Evolutionary conservation across 2,113 vertebrate species (phyloP).

Genomic region (Chelonoidis abingdonii): DNA sequence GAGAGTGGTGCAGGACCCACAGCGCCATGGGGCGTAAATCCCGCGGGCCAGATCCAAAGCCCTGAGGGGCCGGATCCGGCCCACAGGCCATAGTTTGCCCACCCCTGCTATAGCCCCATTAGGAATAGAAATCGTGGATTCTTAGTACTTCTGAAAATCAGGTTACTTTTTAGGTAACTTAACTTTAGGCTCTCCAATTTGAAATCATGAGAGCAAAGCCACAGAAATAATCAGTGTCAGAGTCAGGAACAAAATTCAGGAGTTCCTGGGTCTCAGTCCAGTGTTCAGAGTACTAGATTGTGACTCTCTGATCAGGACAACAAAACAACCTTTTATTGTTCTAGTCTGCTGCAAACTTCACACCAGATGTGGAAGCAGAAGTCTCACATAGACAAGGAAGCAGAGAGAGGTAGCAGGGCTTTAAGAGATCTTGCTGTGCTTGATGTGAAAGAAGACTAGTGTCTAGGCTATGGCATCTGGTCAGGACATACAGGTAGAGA

Average conservation of each 20-base stretch:
- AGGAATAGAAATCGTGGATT: not conserved
- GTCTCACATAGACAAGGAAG: not conserved
- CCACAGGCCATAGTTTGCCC: too few species aligned
- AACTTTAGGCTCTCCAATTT: not conserved
- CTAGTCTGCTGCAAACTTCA: not conserved
- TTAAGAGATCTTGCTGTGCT: not conserved
- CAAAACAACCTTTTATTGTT: not conserved
- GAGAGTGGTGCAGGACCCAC: too few species aligned
- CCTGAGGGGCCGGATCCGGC: too few species aligned
- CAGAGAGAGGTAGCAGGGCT: not conserved
- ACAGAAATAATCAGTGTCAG: not conserved
- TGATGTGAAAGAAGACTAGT: constrained; percentile 23
- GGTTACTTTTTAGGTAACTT: not conserved
- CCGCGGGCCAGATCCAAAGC: too few species aligned
- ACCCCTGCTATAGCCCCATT: not conserved
- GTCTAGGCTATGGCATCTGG: not conserved
- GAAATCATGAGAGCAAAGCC: not conserved
- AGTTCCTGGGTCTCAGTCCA: not conserved
- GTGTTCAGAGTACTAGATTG: not conserved
- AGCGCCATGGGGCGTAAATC: too few species aligned
- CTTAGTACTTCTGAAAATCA: not conserved
- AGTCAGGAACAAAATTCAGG: not conserved
- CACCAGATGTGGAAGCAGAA: not conserved
- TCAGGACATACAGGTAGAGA: not conserved
- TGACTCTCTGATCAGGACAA: not conserved